Base-by-base conservation (phyloP, 1,140 invertebrate species). In the Patella vulgata region DNA sequence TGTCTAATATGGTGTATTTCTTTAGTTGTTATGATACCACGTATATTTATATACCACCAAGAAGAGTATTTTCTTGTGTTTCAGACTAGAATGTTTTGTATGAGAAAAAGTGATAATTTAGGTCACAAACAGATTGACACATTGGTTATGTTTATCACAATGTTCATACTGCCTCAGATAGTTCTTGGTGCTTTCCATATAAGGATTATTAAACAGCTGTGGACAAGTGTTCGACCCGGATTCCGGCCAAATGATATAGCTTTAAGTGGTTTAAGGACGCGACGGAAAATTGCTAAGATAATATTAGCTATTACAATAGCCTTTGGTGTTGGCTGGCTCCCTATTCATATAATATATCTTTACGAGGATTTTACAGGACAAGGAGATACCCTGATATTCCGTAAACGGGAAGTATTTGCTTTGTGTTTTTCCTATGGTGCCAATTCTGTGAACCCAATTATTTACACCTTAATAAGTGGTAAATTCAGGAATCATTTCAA, bases 401-500 rank as follows among this genome's bases (percentile, higher is more conserved):
- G 92, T 92, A 88, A 88, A 12, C 87, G 94, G 33, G 88, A 93
- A 27, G 93, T 95, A 52, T 75, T 88, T 92, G 69, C 63, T 5
- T 64, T 74, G 9, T 68, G 66, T 40, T 73, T 79, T 42, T 68
- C 67, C 5, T 96, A 93, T 82, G 88, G 91, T 66, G 95, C 95
- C 84, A 94, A 92, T 62, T 95, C 93, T 78, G 90, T 94, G 71
- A 96, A 96, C 85, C 94, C 94, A 0, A 91, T 96, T 46, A 92
- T 93, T 5, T 87, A 96, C 28, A 96, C 95, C 81, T 93, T 93
- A 77, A 91, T 96, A 69, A 94, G 93, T 72, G 91, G 91, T 23
- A 91, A 91, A 17, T 96, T 96, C 79, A 89, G 93, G 68, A 94
- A 94, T 68, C 91, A 94, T 84, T 96, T 95, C 86, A 93, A 95